A percentile compares a stretch with the other conserved stretches of the same genome.
These are phyloP conservation scores for Cheirogaleus major DNA, from an alignment of 2,797 vertebrate genomes.

Conservation along the genomic window DNA sequence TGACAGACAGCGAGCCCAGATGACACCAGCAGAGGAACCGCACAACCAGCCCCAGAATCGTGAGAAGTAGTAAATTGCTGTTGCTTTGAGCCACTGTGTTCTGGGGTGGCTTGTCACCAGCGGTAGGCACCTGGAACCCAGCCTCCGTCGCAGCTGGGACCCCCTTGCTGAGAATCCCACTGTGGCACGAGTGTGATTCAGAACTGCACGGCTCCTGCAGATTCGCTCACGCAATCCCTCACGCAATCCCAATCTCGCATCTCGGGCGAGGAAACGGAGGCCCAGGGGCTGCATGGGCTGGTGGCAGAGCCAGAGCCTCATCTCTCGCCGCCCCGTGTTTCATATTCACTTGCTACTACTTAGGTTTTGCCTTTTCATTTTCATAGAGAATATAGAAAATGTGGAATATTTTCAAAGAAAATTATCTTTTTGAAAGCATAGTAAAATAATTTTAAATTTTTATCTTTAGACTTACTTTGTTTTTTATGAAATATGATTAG, in stretches of 20 bases:
- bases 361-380: background rate
- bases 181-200: background rate
- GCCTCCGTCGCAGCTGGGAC: background rate
- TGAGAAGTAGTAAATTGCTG: background rate
- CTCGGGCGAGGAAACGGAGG: background rate
- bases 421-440: background rate
- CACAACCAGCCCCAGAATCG: background rate
- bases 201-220: background rate
- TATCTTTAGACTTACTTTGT: background rate
- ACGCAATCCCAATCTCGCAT: accelerated
- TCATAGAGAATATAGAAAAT: background rate
- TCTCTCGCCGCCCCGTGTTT: accelerated
- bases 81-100: background rate
- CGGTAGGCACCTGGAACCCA: background rate
- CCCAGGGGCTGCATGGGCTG: too few relatives aligned
- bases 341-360: background rate
- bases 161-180: background rate
- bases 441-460: background rate
- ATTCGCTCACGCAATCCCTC: background rate
- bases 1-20: background rate
- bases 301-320: background rate
- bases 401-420: background rate
- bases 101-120: background rate
- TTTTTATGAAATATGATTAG: background rate
- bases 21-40: background rate